phyloP scores from a whole-genome alignment of 2,797 vertebrate species.

The Cossypha niveicapilla region DNA sequence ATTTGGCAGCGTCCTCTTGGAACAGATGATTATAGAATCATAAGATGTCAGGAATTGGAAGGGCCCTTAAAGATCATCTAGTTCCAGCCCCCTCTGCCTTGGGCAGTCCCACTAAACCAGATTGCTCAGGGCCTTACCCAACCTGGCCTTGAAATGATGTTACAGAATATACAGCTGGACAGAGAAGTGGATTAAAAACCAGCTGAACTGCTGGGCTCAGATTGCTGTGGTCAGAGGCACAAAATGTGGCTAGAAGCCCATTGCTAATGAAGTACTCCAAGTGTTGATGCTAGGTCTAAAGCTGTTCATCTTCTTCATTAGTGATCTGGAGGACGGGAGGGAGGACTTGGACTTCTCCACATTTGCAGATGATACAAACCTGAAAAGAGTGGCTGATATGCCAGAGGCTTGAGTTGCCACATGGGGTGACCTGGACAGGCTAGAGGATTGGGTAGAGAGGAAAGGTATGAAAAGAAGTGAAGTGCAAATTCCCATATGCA shows the following conservation, averaged over 20 bases:
- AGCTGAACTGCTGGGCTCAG: neutral
- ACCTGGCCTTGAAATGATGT: neutral
- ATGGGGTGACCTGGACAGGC: neutral
- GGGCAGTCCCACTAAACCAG: neutral
- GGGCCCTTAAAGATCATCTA: neutral
- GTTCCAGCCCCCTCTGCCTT: neutral
- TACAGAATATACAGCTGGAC: neutral
- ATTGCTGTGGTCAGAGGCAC: neutral
- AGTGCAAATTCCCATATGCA: neutral
- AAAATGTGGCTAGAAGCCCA: neutral
- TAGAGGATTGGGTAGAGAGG: neutral
- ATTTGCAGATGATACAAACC: neutral
- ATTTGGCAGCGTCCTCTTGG: neutral
- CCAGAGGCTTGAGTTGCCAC: neutral
- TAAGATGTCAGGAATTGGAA: neutral
- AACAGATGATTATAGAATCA: neutral
- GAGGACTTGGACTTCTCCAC: neutral
- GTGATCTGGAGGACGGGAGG: neutral
- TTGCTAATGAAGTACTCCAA: neutral
- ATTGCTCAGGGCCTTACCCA: neutral
- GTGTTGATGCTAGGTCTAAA: neutral
- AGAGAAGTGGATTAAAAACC: neutral
- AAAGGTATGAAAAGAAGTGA: neutral
- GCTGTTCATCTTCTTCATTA: neutral
- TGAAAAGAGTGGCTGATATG: neutral